Evolutionary conservation across 2,113 vertebrate genomes (phyloP), one percentile per base, ranked within the genome.

Genomic region (Platysternon megacephalum): DNA sequence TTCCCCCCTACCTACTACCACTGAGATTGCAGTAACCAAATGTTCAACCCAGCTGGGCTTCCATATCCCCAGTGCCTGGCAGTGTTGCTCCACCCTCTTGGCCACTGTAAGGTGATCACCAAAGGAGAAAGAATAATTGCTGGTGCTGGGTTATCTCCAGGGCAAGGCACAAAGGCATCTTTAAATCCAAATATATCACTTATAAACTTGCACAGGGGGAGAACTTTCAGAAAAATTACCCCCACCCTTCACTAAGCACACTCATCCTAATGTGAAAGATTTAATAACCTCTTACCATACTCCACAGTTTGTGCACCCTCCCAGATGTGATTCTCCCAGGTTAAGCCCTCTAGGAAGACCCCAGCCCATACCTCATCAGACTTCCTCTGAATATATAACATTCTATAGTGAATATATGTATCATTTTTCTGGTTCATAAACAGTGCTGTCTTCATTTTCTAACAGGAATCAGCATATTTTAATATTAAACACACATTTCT

Each of bases 401-500:
- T 1, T 58, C 17, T 10, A 10, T 44, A 78, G 48, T 44, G 39
- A 93, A 84, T 90, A 42, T 79, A 0, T 88, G 44, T 8, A 0
- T 46, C 79, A 91, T 32, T 46, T 86, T 94, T 90, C 72, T 87
- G 55, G 80, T 95, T 95, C 88, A 95, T 2, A 32, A 2, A 89
- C 51, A 86, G 84, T 84, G 5, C 78, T 65, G 72, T 96, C 61
- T 92, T 82, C 11, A 89, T 93, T 94, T 95, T 95, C 81, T 19
- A 89, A 65, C 6, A 86, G 85, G 93, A 94, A 96, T 95, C 85
- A 90, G 81, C 93, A 93, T 94, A 96, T 94, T 96, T 97, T 93
- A 96, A 93, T 95, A 94, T 88, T 84, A 93, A 97, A 91, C 51
- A 84, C 90, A 96, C 94, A 72, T 72, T 88, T 61, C 84, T 93